phyloP scores from a whole-genome alignment of 1,140 invertebrate genomes.

The Solenopsis fugax region DNA sequence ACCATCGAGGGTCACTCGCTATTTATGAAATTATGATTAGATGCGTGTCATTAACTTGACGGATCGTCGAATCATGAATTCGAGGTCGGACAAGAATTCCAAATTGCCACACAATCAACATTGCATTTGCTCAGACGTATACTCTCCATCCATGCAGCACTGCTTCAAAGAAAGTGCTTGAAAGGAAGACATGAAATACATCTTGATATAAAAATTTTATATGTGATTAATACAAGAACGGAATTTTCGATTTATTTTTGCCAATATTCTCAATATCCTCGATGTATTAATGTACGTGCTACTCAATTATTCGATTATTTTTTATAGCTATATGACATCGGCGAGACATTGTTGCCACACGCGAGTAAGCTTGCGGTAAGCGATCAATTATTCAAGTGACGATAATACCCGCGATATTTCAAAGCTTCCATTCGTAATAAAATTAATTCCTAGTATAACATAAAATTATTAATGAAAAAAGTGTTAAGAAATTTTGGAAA shows the following conservation, averaged over 20 bases:
- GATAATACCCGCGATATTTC: not conserved
- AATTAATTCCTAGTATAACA: too few species aligned
- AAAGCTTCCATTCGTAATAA: constrained; percentile 15
- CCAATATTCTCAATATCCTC: not conserved
- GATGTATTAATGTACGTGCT: not conserved
- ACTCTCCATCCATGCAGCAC: not conserved
- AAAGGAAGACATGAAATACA: not conserved
- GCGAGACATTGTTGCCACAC: not conserved
- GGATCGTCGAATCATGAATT: not conserved
- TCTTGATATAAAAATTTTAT: not conserved
- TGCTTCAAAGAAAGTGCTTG: not conserved
- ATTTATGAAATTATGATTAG: constrained; percentile 31
- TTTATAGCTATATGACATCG: not conserved
- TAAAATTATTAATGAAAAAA: too few species aligned
- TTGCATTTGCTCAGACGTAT: not conserved
- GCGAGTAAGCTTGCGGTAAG: not conserved
- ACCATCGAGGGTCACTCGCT: constrained; percentile 6
- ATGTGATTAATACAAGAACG: not conserved
- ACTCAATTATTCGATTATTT: constrained; percentile 23
- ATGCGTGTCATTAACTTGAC: constrained; percentile 12
- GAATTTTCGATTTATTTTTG: not conserved
- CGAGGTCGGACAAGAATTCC: not conserved
- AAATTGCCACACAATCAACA: not conserved
- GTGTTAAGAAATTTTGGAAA: too few species aligned
- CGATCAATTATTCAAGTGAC: constrained; percentile 36